A percentile compares a stretch with the other conserved stretches of the same genome.
Evolutionary conservation across 2,113 vertebrate species (phyloP).

Genomic region (Cyphomyrus plagiostoma): DNA sequence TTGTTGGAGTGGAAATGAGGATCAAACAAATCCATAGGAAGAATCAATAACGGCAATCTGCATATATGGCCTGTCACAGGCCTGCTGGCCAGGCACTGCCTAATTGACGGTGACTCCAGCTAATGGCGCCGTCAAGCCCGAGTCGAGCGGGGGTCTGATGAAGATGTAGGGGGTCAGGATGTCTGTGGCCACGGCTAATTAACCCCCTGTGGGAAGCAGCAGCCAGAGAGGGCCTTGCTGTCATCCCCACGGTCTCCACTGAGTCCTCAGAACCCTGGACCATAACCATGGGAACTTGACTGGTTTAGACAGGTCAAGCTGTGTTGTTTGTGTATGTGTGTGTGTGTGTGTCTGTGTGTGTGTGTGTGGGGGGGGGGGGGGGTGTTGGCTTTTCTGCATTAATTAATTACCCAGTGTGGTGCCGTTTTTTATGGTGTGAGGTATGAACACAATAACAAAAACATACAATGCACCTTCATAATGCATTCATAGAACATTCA

Average conservation of each 20-base stretch:
- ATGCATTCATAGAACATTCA: no score
- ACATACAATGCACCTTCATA: not conserved
- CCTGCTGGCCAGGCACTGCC: conserved; percentile 23
- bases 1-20: not conserved
- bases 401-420: not conserved
- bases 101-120: conserved; percentile 33
- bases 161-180: conserved; percentile 30
- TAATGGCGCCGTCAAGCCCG: conserved; percentile 27
- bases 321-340: no score
- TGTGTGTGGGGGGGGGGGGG: conserved; percentile 14
- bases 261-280: not conserved
- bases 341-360: conserved; percentile 15
- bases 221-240: not conserved
- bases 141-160: conserved; percentile 24
- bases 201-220: conserved; percentile 30
- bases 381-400: not conserved
- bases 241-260: not conserved
- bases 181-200: conserved; percentile 43
- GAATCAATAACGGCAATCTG: not conserved
- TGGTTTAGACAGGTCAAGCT: not conserved
- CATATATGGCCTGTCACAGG: conserved; percentile 19
- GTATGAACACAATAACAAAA: not conserved
- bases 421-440: not conserved
- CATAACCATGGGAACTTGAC: not conserved
- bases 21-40: not conserved